Percentiles rank a stretch among this genome's conserved stretches.
These are phyloP conservation scores for Pyrrhia umbra DNA, from an alignment of 2,888 invertebrate species.

Conservation along the genomic window DNA sequence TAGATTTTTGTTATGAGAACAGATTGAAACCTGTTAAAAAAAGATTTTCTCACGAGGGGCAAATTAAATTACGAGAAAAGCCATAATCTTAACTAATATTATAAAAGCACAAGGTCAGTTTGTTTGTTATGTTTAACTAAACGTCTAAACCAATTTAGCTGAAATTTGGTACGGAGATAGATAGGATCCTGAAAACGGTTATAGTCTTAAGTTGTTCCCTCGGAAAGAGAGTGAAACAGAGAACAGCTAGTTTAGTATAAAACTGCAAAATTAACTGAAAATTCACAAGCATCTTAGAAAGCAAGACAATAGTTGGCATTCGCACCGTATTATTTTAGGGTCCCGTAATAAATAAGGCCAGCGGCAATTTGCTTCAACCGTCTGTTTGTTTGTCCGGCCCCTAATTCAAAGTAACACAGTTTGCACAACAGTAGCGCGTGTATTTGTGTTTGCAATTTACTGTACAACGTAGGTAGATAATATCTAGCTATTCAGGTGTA, in stretches of 20 bases:
- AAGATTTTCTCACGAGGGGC: no score
- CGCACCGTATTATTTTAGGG: slow-evolving; percentile 70
- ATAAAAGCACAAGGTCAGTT: no score
- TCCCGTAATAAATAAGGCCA: slow-evolving; percentile 77
- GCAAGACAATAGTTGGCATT: slow-evolving; percentile 61
- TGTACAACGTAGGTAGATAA: slow-evolving; percentile 66
- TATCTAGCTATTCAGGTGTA: slow-evolving; percentile 54
- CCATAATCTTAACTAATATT: no score
- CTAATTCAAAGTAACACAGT: slow-evolving; percentile 85
- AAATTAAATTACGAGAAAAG: no score
- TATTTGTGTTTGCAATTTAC: slow-evolving; percentile 82
- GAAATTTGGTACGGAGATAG: no score
- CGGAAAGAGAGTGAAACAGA: no score
- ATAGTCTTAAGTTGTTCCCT: no score
- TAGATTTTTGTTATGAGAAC: no score
- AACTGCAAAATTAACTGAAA: slow-evolving; percentile 33
- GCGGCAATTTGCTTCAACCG: slow-evolving; percentile 72
- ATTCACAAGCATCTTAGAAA: slow-evolving; percentile 54
- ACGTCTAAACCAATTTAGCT: no score
- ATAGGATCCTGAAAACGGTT: no score
- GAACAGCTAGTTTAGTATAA: background rate
- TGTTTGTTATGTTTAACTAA: no score
- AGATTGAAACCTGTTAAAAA: no score
- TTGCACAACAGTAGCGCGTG: slow-evolving; percentile 76
- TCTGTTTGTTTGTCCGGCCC: slow-evolving; percentile 77